Evolutionary conservation across 2,888 invertebrate genomes (phyloP).

Genomic region (Agrochola lychnidis): DNA sequence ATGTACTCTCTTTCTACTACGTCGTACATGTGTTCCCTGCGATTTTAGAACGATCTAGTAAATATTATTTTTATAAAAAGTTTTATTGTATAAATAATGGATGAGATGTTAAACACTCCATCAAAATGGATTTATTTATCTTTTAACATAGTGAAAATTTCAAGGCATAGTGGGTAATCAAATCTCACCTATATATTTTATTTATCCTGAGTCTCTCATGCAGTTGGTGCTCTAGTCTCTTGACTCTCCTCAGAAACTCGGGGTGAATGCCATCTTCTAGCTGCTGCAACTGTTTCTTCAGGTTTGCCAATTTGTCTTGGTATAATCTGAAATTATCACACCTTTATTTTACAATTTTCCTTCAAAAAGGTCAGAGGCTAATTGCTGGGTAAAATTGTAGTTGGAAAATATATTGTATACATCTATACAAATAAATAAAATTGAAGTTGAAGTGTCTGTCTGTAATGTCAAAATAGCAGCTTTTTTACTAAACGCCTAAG

Average conservation of each 20-base stretch:
- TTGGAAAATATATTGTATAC: not conserved
- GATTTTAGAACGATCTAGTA: not conserved
- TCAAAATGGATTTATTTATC: not conserved
- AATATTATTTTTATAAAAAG: no score
- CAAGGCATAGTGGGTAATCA: not conserved
- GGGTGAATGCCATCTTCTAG: constrained; percentile 96
- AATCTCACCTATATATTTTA: constrained; percentile 90
- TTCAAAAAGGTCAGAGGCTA: not conserved
- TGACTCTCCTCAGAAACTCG: constrained; percentile 95
- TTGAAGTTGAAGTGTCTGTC: no score
- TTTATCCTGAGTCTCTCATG: constrained; percentile 95
- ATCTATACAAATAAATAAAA: no score
- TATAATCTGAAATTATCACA: constrained; percentile 92
- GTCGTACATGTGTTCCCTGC: constrained; percentile 95
- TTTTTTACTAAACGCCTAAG: no score
- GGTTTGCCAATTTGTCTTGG: constrained; percentile 96
- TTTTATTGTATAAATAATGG: no score
- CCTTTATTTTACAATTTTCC: constrained; percentile 11
- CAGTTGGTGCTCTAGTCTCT: constrained; percentile 95
- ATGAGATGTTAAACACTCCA: no score
- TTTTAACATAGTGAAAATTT: not conserved
- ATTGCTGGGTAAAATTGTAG: not conserved
- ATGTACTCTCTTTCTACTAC: constrained; percentile 97
- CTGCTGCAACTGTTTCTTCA: constrained; percentile 97
- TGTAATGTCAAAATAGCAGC: no score